Base-by-base conservation (phyloP, 2,113 vertebrate species). In the Pterophyllum scalare region DNA sequence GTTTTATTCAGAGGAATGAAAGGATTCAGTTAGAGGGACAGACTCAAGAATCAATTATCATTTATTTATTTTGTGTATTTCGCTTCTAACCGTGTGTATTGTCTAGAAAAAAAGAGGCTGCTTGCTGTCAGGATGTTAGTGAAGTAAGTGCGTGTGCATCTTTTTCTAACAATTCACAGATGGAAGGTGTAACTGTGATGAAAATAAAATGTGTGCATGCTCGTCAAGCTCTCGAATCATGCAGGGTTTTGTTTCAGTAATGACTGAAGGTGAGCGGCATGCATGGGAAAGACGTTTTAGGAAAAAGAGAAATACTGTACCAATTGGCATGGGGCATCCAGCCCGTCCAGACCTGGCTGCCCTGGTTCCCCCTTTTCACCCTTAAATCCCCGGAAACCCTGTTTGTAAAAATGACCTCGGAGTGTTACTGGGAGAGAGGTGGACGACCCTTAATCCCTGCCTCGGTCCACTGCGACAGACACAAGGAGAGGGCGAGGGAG, bases 351-450 rank as follows among this genome's bases (percentile, higher is more conserved):
- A 95, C 98, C 98, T 96, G 98, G 98, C 91, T 99, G 98, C 95
- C 98, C 98, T 96, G 98, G 98, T 96, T 99, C 99, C 96, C 99
- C 99, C 96, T 99, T 99, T 97, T 99, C 98, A 98, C 99, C 98
- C 98, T 99, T 99, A 98, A 99, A 97, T 97, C 99, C 99, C 97
- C 99, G 98, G 98, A 99, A 98, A 96, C 99, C 99, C 99, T 99
- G 98, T 98, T 98, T 97, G 97, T 97, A 96, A 97, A 99, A 95
- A 99, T 95, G 97, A 99, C 98, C 98, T 99, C 95, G 96, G 94
- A 97, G 95, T 59, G 97, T 99, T 99, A 99, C 97, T 95, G 88
- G 91, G 90, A 94, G 90, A 93, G 92, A 93, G 87, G 92, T 89
- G 94, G 92, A 89, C 59, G 79, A 84, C 91, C 87, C 28, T 92